These are phyloP conservation scores for Chaetops frenatus DNA, from an alignment of 2,113 vertebrate genomes.

Conservation along the genomic window DNA sequence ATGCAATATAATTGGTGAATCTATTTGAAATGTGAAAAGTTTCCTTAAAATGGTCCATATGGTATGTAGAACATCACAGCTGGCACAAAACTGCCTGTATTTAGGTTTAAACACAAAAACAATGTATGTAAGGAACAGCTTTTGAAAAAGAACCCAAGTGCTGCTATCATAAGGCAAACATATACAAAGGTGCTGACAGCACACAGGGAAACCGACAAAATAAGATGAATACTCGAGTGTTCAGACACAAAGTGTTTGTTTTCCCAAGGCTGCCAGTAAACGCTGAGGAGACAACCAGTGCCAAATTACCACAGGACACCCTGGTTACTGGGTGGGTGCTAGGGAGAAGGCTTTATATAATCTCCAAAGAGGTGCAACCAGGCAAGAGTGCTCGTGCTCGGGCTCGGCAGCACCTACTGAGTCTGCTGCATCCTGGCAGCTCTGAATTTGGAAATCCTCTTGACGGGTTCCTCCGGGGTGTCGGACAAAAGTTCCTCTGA, in stretches of 20 bases:
- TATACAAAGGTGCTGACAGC: constrained; percentile 63
- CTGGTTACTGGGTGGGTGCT: not conserved
- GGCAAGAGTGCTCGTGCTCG: not conserved
- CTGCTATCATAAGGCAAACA: constrained; percentile 67
- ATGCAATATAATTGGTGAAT: constrained; percentile 61
- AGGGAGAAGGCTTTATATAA: not conserved
- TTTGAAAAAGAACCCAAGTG: constrained; percentile 63
- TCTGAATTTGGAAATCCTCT: constrained; percentile 89
- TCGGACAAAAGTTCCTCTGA: constrained; percentile 82
- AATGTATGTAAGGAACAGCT: constrained; percentile 54
- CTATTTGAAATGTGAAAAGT: constrained; percentile 67
- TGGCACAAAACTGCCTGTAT: constrained; percentile 68
- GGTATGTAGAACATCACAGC: constrained; percentile 68
- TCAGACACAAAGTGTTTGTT: constrained; percentile 26
- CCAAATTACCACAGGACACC: not conserved
- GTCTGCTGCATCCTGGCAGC: constrained; percentile 86
- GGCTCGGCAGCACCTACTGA: constrained; percentile 32
- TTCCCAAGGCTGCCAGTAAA: constrained; percentile 14
- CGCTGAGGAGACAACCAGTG: not conserved
- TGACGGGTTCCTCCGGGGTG: constrained; percentile 66
- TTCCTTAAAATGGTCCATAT: constrained; percentile 69
- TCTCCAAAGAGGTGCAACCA: not conserved
- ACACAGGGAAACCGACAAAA: constrained; percentile 50
- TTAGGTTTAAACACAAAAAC: constrained; percentile 66
- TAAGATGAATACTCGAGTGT: constrained; percentile 47